Percentiles rank a stretch among this genome's conserved stretches.
phyloP scores from a whole-genome alignment of 2,113 vertebrate genomes.

The Saimiri boliviensis region DNA sequence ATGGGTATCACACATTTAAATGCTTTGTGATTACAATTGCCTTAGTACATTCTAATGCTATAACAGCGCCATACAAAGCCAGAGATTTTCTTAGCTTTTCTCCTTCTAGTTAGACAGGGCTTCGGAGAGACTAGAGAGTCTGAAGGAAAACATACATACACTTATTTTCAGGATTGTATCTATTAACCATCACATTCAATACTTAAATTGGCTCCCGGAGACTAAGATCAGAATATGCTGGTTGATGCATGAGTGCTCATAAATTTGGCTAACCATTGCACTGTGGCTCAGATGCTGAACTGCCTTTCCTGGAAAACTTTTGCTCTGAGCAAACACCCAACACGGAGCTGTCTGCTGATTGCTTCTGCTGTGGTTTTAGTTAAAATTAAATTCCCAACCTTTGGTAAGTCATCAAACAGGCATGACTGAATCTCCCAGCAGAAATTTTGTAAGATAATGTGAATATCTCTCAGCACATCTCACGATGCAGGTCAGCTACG shows the following conservation, averaged over 20 bases:
- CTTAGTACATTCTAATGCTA: neutral
- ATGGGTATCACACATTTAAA: fast-evolving
- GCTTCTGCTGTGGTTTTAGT: conserved; percentile 21
- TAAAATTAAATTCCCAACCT: conserved; percentile 53
- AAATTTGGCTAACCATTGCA: neutral
- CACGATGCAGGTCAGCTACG: conserved; percentile 12
- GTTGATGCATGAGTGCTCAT: neutral
- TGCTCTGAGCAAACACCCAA: conserved; percentile 59
- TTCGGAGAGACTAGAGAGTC: neutral
- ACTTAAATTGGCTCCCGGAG: neutral
- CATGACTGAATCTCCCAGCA: neutral
- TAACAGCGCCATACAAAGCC: fast-evolving
- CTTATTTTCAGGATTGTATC: too few species aligned
- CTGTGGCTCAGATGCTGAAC: neutral
- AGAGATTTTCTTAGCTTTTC: neutral
- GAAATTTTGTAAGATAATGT: fast-evolving
- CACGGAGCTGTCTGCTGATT: neutral
- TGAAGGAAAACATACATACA: neutral
- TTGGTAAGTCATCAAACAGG: neutral
- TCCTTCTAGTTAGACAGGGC: neutral
- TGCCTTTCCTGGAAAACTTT: conserved; percentile 36
- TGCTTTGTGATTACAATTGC: neutral
- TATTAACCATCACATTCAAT: neutral
- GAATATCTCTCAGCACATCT: neutral
- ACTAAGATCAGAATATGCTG: neutral